phyloP scores from a whole-genome alignment of 2,113 vertebrate genomes.

The Sebastes schlegelii region DNA sequence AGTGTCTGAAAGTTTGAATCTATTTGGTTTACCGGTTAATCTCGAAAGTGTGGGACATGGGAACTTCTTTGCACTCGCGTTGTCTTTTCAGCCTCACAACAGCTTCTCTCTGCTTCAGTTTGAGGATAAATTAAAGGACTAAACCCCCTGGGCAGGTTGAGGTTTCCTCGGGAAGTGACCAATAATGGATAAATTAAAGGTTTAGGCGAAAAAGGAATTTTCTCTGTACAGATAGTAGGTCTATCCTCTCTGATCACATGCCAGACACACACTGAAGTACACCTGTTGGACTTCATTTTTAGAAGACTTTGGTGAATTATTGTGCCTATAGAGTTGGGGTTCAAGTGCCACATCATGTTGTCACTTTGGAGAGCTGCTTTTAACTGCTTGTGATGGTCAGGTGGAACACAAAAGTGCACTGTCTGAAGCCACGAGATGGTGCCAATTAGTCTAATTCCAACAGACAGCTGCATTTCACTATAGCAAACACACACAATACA shows the following conservation, averaged over 20 bases:
- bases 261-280: background rate
- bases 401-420: background rate
- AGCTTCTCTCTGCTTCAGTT: slow-evolving; percentile 21
- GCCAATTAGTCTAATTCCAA: slow-evolving; percentile 1
- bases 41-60: slow-evolving; percentile 10
- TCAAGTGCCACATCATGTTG: background rate
- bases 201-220: background rate
- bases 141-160: background rate
- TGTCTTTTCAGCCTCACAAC: background rate
- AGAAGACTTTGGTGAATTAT: background rate
- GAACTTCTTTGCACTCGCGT: background rate
- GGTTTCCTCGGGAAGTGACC: slow-evolving; percentile 2
- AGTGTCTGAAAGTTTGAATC: slow-evolving; percentile 32
- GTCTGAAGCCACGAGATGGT: slow-evolving; percentile 48
- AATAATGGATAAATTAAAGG: slow-evolving; percentile 19
- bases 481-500: background rate
- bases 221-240: background rate
- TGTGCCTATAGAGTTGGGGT: background rate
- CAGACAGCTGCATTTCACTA: background rate
- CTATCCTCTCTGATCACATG: slow-evolving; percentile 1
- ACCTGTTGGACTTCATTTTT: background rate
- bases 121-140: background rate
- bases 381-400: background rate
- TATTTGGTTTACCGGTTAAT: slow-evolving; percentile 52
- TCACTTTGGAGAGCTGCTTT: background rate